Evolutionary conservation across 2,113 vertebrate species (phyloP).

Genomic region (Cyanocitta stelleri): DNA sequence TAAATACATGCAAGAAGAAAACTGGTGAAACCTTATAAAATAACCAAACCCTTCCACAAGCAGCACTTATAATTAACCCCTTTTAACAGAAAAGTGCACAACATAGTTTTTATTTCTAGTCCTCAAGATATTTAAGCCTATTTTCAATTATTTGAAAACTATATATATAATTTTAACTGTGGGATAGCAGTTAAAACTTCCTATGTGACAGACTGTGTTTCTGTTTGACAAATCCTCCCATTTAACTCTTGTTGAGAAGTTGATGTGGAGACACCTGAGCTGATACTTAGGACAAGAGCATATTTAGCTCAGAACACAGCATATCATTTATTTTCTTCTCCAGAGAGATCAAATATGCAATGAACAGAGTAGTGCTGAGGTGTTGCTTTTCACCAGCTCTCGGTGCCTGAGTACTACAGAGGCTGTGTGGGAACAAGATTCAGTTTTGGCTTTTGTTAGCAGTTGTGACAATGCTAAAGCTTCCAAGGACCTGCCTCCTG

Average conservation of each 20-base stretch:
- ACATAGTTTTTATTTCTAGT: not conserved
- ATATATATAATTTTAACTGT: not conserved
- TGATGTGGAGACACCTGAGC: not conserved
- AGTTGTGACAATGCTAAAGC: not conserved
- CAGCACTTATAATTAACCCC: not conserved
- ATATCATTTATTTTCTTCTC: not conserved
- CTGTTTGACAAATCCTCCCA: not conserved
- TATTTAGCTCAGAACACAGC: not conserved
- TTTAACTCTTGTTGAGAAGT: not conserved
- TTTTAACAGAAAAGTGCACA: not conserved
- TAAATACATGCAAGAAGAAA: not conserved
- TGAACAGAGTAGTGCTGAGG: not conserved
- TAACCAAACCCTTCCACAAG: not conserved
- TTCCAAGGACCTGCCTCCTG: not conserved
- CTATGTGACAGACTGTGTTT: not conserved
- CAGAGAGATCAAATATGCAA: rapidly evolving
- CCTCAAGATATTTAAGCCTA: not conserved
- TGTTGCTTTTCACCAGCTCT: not conserved
- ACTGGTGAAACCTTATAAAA: not conserved
- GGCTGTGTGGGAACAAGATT: not conserved
- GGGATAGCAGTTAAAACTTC: not conserved
- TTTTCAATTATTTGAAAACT: not conserved
- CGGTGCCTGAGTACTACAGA: not conserved
- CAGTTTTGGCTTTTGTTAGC: not conserved
- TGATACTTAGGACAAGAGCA: not conserved